Percentiles rank a stretch among this genome's conserved stretches.
Evolutionary conservation across 2,888 invertebrate species (phyloP).

Genomic region (Chaitophorus viminalis): DNA sequence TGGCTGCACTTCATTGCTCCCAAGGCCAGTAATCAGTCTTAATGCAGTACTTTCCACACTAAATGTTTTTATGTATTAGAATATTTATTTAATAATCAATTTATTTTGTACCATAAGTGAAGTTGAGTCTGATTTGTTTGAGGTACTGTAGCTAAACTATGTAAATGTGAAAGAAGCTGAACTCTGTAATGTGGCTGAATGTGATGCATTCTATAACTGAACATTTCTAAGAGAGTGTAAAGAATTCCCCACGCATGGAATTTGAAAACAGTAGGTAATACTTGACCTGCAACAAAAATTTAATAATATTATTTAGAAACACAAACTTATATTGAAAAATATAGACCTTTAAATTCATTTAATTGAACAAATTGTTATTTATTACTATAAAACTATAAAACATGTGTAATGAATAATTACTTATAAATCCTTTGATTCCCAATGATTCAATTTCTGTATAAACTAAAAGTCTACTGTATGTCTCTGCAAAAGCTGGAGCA

Average conservation of each 20-base stretch:
- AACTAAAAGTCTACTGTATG: slow-evolving; percentile 90
- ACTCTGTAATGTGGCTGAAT: slow-evolving; percentile 96
- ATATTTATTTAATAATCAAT: slow-evolving; percentile 22
- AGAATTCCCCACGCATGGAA: slow-evolving; percentile 94
- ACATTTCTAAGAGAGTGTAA: slow-evolving; percentile 96
- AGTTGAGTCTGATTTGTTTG: slow-evolving; percentile 95
- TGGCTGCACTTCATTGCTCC: slow-evolving; percentile 94
- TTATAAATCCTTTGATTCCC: slow-evolving; percentile 95
- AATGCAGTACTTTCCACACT: slow-evolving; percentile 90
- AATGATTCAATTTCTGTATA: slow-evolving; percentile 97
- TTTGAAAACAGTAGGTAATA: slow-evolving; percentile 90
- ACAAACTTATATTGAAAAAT: too few species aligned
- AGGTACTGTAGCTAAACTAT: slow-evolving; percentile 88
- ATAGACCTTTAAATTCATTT: too few species aligned
- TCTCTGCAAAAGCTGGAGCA: slow-evolving; percentile 93
- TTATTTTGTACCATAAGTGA: slow-evolving; percentile 78
- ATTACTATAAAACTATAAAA: neutral
- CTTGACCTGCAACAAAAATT: slow-evolving; percentile 73
- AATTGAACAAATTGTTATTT: too few species aligned
- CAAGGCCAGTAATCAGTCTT: slow-evolving; percentile 85
- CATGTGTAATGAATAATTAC: slow-evolving; percentile 70
- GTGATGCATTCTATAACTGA: slow-evolving; percentile 94
- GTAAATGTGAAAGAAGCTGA: slow-evolving; percentile 89
- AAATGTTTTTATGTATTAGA: slow-evolving; percentile 62
- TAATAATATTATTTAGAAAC: neutral